These are phyloP conservation scores for Geodia barretti DNA, from an alignment of 37 sponge, comb jelly and placozoan species.

Conservation along the genomic window DNA sequence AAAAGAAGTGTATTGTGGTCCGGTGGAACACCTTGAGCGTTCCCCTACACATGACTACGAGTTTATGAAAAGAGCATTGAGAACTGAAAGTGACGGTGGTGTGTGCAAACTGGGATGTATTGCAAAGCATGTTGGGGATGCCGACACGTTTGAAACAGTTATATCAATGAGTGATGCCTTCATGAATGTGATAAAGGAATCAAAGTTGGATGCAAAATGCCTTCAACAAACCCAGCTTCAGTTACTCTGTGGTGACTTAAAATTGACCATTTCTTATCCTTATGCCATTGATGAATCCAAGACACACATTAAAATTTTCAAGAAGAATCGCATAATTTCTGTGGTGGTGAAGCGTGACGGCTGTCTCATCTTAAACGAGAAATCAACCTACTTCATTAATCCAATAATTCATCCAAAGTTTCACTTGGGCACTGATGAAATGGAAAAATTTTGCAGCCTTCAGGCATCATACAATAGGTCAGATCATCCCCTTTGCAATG, in stretches of 20 bases:
- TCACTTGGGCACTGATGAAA: not conserved
- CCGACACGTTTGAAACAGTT: not conserved
- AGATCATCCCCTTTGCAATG: no score
- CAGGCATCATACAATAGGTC: no score
- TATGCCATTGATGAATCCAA: conserved; percentile 3
- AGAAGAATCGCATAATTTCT: not conserved
- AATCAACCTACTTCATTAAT: no score
- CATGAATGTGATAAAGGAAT: not conserved
- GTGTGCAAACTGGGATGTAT: not conserved
- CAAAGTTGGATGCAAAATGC: not conserved
- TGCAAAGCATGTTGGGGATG: conserved; percentile 7
- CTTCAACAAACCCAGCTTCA: not conserved
- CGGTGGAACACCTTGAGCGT: no score
- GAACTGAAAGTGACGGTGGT: not conserved
- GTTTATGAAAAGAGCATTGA: no score
- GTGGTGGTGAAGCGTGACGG: no score
- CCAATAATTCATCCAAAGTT: no score
- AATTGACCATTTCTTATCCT: conserved; percentile 1
- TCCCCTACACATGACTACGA: no score
- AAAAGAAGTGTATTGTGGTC: no score
- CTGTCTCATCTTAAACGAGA: no score
- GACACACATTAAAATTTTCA: not conserved
- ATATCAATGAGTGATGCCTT: not conserved
- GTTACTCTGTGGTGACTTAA: not conserved
- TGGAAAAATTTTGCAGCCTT: not conserved